These are phyloP conservation scores for Heloderma charlesbogerti DNA, from an alignment of 2,113 vertebrate genomes.

Conservation along the genomic window DNA sequence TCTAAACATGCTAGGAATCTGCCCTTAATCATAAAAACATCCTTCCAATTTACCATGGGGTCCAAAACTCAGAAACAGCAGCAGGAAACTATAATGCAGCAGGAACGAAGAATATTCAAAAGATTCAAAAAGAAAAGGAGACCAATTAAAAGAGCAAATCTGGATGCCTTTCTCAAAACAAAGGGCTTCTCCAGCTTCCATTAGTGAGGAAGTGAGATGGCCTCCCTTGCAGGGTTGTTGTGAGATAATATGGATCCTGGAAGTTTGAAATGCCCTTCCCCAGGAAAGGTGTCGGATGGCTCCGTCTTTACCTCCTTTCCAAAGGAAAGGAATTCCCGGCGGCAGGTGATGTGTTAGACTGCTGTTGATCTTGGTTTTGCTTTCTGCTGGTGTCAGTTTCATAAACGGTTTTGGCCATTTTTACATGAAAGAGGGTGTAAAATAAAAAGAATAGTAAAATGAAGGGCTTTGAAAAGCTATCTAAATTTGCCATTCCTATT, in stretches of 20 bases:
- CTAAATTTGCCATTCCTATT: background rate
- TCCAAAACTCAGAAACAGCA: too few relatives aligned
- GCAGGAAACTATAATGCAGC: too few relatives aligned
- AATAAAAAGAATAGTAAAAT: background rate
- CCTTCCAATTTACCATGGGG: too few relatives aligned
- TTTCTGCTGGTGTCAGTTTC: background rate
- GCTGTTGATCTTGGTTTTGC: background rate
- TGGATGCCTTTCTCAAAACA: too few relatives aligned
- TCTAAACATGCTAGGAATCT: too few relatives aligned
- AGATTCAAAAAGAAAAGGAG: too few relatives aligned
- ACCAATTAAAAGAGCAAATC: too few relatives aligned
- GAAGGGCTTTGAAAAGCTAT: background rate
- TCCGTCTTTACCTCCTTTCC: background rate
- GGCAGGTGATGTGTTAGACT: background rate
- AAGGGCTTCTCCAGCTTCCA: too few relatives aligned
- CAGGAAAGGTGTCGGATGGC: background rate
- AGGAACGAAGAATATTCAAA: too few relatives aligned
- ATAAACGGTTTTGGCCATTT: background rate
- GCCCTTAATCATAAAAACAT: too few relatives aligned
- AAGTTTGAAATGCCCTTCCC: background rate
- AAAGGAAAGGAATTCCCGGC: background rate
- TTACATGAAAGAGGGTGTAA: background rate
- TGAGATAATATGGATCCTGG: background rate
- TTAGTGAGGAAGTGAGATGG: too few relatives aligned
- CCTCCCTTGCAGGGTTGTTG: background rate